Evolutionary conservation across 2,888 invertebrate species (phyloP).

Genomic region (Agelastica alni): DNA sequence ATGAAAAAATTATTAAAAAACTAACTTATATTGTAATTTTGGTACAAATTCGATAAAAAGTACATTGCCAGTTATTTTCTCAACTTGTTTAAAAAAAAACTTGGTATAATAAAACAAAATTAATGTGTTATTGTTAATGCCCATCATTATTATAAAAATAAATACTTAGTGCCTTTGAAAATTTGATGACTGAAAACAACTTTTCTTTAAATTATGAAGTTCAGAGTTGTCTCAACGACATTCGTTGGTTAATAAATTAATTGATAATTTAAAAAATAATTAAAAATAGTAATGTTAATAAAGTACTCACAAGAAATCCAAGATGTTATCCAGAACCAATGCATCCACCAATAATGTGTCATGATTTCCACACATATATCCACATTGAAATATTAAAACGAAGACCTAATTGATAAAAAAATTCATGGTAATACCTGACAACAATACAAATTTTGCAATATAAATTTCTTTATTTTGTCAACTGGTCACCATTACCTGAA

Average conservation of each 20-base stretch:
- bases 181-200: too few relatives aligned
- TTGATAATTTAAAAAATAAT: background rate
- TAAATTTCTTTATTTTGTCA: conserved; percentile 12
- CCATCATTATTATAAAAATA: too few relatives aligned
- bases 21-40: too few relatives aligned
- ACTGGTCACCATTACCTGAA: background rate
- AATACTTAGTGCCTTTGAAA: too few relatives aligned
- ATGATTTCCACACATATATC: conserved; percentile 74
- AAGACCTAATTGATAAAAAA: conserved; percentile 21
- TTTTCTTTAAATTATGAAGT: background rate
- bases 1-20: too few relatives aligned
- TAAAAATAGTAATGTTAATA: background rate
- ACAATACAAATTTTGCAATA: conserved; percentile 15
- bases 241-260: conserved; percentile 1
- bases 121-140: too few relatives aligned
- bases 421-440: conserved; percentile 13
- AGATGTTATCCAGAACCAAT: conserved; percentile 83
- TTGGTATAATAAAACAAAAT: too few relatives aligned
- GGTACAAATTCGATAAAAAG: too few relatives aligned
- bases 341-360: conserved; percentile 87
- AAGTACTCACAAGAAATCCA: conserved; percentile 48
- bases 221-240: too few relatives aligned
- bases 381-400: conserved; percentile 43
- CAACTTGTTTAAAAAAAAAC: too few relatives aligned
- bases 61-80: too few relatives aligned